Conservation (phyloP, 2,113 vertebrate species). For the Gopherus evgoodei region DNA sequence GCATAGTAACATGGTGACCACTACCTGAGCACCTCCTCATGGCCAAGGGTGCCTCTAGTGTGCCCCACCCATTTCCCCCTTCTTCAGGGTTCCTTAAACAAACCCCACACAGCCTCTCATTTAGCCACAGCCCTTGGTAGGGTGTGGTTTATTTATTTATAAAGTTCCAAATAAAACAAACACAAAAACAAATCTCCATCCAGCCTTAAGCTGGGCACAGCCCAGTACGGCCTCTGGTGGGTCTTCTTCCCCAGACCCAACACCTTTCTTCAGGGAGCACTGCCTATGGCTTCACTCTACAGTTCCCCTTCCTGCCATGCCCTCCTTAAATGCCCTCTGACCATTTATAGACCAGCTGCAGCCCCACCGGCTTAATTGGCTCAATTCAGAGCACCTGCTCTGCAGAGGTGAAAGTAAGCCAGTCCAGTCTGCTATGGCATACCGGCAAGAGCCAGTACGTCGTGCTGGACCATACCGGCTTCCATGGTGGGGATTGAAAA, state of each 20-base stretch:
- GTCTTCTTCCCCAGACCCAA: neutral
- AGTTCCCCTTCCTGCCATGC: neutral
- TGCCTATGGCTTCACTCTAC: neutral
- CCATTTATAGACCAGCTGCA: neutral
- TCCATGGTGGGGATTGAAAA: too few relatives aligned
- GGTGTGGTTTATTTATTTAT: neutral
- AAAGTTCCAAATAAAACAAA: neutral
- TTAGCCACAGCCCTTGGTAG: neutral
- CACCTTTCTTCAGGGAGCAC: neutral
- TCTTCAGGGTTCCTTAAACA: neutral
- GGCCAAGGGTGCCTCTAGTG: neutral
- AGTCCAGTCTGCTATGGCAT: too few relatives aligned
- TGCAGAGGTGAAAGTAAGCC: too few relatives aligned
- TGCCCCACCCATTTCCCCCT: neutral
- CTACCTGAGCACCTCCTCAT: neutral
- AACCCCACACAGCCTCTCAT: neutral
- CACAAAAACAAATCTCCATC: neutral
- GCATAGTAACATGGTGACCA: neutral
- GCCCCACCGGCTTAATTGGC: neutral
- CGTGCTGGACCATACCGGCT: too few relatives aligned
- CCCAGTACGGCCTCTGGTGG: neutral
- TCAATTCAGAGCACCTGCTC: neutral
- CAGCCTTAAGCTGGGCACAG: neutral
- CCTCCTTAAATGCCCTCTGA: neutral
- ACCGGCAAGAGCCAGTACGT: too few relatives aligned